A percentile compares a stretch with the other conserved stretches of the same genome.
phyloP scores from a whole-genome alignment of 2,797 vertebrate species.

The Argya squamiceps region DNA sequence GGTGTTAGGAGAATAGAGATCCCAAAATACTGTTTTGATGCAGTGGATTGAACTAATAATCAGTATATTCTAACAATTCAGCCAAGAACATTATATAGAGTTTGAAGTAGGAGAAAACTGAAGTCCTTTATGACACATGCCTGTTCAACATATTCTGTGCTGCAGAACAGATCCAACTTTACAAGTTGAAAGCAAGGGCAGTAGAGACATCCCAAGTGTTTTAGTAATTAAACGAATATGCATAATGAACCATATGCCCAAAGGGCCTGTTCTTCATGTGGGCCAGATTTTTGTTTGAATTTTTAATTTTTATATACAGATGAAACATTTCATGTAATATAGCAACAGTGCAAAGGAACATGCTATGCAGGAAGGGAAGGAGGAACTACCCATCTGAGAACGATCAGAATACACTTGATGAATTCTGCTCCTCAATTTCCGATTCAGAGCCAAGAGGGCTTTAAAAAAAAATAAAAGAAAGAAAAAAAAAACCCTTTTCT shows the following conservation, averaged over 20 bases:
- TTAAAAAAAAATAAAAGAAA: neutral
- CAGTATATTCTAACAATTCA: conserved; percentile 43
- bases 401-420: conserved; percentile 40
- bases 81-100: conserved; percentile 43
- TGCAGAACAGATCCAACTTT: conserved; percentile 76
- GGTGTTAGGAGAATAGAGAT: neutral
- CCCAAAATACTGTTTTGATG: neutral
- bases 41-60: conserved; percentile 22
- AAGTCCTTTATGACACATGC: conserved; percentile 64
- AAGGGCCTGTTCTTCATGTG: conserved; percentile 82
- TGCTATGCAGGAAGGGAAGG: conserved; percentile 45
- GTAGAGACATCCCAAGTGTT: conserved; percentile 80
- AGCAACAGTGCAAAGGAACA: conserved; percentile 72
- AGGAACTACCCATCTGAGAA: conserved; percentile 48
- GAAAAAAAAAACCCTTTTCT: neutral
- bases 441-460: conserved; percentile 56
- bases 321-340: conserved; percentile 77
- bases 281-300: conserved; percentile 87
- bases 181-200: conserved; percentile 82
- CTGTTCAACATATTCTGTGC: conserved; percentile 71
- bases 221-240: conserved; percentile 86
- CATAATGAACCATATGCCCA: conserved; percentile 87
- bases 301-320: conserved; percentile 88
- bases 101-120: conserved; percentile 44
- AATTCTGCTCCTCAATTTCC: conserved; percentile 61